Percentiles rank a stretch among this genome's conserved stretches.
These are phyloP conservation scores for Mionectes macconnelli DNA, from an alignment of 2,113 vertebrate genomes.

Conservation along the genomic window DNA sequence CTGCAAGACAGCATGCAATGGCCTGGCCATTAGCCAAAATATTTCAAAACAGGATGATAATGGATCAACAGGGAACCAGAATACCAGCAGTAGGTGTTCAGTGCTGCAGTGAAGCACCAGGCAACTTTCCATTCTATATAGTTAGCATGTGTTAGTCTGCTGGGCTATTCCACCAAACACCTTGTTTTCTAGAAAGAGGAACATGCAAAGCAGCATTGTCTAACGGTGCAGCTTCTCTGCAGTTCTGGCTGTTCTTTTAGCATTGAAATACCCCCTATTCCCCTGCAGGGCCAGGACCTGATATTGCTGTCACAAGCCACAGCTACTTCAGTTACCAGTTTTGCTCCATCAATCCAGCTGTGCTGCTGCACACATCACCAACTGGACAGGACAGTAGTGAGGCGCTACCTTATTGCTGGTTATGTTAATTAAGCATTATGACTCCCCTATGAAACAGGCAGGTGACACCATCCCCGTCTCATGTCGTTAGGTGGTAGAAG, in stretches of 20 bases:
- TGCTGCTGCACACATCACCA: neutral
- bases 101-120: neutral
- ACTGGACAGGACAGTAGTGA: neutral
- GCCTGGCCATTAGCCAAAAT: neutral
- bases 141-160: neutral
- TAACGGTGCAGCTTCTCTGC: neutral
- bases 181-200: neutral
- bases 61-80: neutral
- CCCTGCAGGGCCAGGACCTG: neutral
- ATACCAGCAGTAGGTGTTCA: neutral
- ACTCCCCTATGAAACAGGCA: neutral
- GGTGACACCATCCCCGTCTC: neutral
- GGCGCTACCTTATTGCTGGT: neutral
- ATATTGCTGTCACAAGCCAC: neutral
- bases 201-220: accelerated
- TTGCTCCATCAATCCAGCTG: neutral
- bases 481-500: accelerated
- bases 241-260: neutral
- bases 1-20: neutral
- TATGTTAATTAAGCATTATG: neutral
- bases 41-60: neutral
- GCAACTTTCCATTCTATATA: neutral
- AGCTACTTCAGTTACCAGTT: neutral
- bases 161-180: neutral
- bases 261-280: neutral